Evolutionary conservation across 2,888 invertebrate species (phyloP), one percentile per base, ranked within the genome.

Genomic region (Scaptomyza polygonia): DNA sequence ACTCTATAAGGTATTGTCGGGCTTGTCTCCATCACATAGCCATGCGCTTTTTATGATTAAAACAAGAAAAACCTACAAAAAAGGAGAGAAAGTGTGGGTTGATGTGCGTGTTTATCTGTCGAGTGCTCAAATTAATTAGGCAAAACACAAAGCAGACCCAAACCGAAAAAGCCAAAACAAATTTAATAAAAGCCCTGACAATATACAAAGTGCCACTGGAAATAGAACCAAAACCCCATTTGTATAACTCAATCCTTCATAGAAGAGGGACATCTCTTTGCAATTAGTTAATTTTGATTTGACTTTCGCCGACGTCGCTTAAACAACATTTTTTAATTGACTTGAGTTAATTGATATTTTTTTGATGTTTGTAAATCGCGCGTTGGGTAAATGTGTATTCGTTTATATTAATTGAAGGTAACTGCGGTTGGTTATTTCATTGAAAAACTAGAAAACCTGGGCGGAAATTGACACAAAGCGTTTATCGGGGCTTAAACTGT

Each of bases 11-110:
- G 79, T 79, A 77, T 72, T 71, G 75, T 68, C 70, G 45, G 65
- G 80, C 2, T 64, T 68, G 63, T 66, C 64, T 67, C 57, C 56
- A 64, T 68, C 76, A 59, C 67, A 67, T 63, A 62, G 69, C 77
- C 69, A 79, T 68, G 77, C 73, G 76, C 69, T 71, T 81, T 83
- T 82, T 79, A 72, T 85, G 82, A 79, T 81, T 86, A 72, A 81
- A 86, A 72, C 73, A 83, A 76, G 57, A 71, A 69, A 69, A 67
- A 69, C 56, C 62, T 66, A 53, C 62, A 55, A 39, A 45, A n/a
- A 5, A 2, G 14, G 6, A 7, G 34, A 4, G n/a, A n/a, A 36
- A 36, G 34, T 45, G 48, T 47, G 36, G 30, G 25, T 47, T 42
- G 43, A 30, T 45, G 43, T 40, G 44, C 44, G 29, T 49, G 53